These are phyloP conservation scores for Lateolabrax maculatus DNA, from an alignment of 2,797 vertebrate genomes.

Conservation along the genomic window DNA sequence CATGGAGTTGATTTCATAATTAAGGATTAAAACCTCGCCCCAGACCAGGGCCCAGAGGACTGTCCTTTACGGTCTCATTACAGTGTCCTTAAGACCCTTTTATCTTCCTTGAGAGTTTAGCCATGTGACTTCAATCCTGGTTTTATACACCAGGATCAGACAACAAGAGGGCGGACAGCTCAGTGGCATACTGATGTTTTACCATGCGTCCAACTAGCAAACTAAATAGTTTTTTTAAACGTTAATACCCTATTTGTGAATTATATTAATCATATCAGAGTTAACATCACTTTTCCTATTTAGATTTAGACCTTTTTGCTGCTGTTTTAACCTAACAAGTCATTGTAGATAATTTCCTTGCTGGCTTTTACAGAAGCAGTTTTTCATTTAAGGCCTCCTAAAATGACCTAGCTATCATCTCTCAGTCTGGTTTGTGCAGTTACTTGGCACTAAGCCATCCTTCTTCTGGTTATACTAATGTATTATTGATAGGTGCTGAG, in stretches of 20 bases:
- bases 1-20: not conserved
- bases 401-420: slow-evolving; percentile 14
- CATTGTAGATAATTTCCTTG: not conserved
- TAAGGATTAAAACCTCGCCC: not conserved
- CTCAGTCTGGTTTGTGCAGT: not conserved
- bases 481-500: slow-evolving; percentile 31
- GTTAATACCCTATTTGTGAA: not conserved
- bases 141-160: not conserved
- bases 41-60: not conserved
- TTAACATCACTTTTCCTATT: not conserved
- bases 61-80: not conserved
- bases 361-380: not conserved
- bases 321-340: not conserved
- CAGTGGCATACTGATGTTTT: not conserved
- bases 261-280: not conserved
- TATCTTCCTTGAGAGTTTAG: not conserved
- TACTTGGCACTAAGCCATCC: not conserved
- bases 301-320: not conserved
- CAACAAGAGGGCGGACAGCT: not conserved
- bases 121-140: not conserved
- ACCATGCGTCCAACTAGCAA: too few relatives aligned
- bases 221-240: not conserved
- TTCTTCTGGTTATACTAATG: not conserved
- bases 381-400: not conserved
- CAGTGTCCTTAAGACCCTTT: not conserved